These are phyloP conservation scores for Montipora cactus DNA, from an alignment of 64 coral and sea anemone genomes.

Conservation along the genomic window DNA sequence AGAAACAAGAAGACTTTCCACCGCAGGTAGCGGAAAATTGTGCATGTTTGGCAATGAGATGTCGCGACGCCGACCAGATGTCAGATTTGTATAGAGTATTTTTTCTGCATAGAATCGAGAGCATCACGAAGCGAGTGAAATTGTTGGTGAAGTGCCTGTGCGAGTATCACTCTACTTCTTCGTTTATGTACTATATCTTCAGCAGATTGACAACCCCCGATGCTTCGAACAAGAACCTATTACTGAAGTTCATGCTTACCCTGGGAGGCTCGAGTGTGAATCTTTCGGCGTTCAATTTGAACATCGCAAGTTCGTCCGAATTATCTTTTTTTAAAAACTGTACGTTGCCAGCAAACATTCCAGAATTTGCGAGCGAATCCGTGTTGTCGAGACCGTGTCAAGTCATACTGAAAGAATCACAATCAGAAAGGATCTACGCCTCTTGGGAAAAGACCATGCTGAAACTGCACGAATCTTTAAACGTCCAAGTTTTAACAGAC, in stretches of 20 bases:
- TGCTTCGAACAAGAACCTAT: not conserved
- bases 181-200: accelerated
- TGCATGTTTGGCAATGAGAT: not conserved
- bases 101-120: not conserved
- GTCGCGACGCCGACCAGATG: not conserved
- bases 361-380: not conserved
- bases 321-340: not conserved
- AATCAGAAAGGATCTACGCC: too few relatives aligned
- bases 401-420: not conserved
- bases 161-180: not conserved
- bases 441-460: not conserved
- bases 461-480: not conserved
- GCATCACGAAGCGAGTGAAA: not conserved
- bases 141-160: not conserved
- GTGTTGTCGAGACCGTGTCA: not conserved
- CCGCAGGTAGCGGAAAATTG: not conserved
- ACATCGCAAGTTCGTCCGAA: not conserved
- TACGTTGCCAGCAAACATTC: not conserved
- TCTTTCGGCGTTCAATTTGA: not conserved
- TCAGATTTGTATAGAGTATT: not conserved
- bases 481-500: not conserved
- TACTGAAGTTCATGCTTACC: not conserved
- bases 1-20: not conserved
- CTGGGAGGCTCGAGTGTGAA: not conserved
- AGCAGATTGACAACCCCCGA: not conserved